Percentiles rank a stretch among this genome's conserved stretches.
Evolutionary conservation across 2,888 invertebrate species (phyloP).

Genomic region (Hydrotaea diabolus): DNA sequence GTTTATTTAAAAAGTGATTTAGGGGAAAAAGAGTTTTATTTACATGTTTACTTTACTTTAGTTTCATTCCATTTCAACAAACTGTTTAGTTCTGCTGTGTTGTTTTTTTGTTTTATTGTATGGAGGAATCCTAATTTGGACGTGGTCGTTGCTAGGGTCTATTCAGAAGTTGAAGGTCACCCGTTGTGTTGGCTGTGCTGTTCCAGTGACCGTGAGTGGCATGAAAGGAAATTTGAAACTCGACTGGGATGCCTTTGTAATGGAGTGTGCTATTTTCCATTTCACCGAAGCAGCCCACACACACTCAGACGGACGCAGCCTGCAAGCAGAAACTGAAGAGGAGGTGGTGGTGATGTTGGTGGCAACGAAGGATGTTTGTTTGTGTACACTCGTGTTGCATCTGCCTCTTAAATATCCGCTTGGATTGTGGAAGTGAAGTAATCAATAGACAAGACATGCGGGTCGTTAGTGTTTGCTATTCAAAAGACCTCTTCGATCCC

Average conservation of each 20-base stretch:
- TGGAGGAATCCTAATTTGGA: constrained; percentile 34
- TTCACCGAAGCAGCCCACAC: constrained; percentile 45
- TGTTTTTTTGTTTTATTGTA: not conserved
- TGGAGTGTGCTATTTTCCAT: constrained; percentile 56
- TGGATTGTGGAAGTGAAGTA: constrained; percentile 14
- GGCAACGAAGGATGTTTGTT: constrained; percentile 47
- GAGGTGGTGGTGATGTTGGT: not conserved
- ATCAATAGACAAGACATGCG: constrained; percentile 19
- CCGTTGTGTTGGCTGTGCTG: constrained; percentile 53
- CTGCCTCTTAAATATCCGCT: constrained; percentile 57
- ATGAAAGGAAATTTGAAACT: constrained; percentile 56
- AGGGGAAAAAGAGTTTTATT: constrained; percentile 57
- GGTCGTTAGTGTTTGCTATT: constrained; percentile 30
- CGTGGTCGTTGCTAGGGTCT: not conserved
- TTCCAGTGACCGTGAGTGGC: constrained; percentile 42
- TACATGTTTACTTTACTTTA: constrained; percentile 39
- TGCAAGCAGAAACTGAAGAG: not conserved
- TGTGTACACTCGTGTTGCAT: constrained; percentile 44
- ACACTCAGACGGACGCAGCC: constrained; percentile 44
- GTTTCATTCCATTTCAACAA: not conserved
- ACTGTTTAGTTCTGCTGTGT: constrained; percentile 17
- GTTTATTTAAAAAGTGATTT: constrained; percentile 60
- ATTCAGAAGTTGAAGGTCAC: constrained; percentile 56
- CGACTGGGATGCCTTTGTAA: constrained; percentile 26
- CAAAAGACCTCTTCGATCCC: not conserved